phyloP scores from a whole-genome alignment of 2,113 vertebrate species.

The Amphiprion ocellaris region DNA sequence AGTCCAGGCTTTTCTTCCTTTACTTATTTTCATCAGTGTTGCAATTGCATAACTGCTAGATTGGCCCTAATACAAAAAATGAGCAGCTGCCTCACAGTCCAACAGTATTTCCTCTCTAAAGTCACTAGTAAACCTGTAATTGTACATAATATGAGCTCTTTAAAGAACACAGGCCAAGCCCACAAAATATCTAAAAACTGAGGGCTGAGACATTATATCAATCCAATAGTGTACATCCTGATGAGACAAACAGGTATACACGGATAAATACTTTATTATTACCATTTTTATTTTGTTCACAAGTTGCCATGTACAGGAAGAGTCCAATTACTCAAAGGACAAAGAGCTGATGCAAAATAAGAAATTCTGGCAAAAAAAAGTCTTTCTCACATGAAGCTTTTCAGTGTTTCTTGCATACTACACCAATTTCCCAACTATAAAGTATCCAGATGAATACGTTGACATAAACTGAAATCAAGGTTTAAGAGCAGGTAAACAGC shows the following conservation, averaged over 20 bases:
- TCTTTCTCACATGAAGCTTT: background rate
- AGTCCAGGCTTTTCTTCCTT: too few relatives aligned
- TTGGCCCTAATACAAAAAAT: too few relatives aligned
- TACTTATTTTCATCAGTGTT: too few relatives aligned
- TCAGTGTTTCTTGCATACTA: constrained; percentile 15
- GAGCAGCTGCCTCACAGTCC: too few relatives aligned
- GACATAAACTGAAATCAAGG: background rate
- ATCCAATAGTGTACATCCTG: constrained; percentile 7
- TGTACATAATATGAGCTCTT: too few relatives aligned
- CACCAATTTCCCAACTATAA: background rate
- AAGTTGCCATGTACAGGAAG: constrained; percentile 32
- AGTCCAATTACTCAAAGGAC: constrained; percentile 14
- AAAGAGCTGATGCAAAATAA: background rate
- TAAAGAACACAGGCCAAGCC: too few relatives aligned
- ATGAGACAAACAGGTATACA: constrained; percentile 9
- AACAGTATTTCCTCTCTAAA: too few relatives aligned
- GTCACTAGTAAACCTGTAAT: too few relatives aligned
- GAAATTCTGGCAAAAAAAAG: constrained; percentile 12
- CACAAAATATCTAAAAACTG: too few relatives aligned
- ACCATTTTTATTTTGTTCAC: constrained; percentile 61
- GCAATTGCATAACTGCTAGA: too few relatives aligned
- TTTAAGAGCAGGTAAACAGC: background rate
- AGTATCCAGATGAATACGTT: background rate
- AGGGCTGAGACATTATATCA: constrained; percentile 21
- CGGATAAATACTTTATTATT: constrained; percentile 50